These are phyloP conservation scores for Tyto alba DNA, from an alignment of 2,113 vertebrate genomes.

Conservation along the genomic window DNA sequence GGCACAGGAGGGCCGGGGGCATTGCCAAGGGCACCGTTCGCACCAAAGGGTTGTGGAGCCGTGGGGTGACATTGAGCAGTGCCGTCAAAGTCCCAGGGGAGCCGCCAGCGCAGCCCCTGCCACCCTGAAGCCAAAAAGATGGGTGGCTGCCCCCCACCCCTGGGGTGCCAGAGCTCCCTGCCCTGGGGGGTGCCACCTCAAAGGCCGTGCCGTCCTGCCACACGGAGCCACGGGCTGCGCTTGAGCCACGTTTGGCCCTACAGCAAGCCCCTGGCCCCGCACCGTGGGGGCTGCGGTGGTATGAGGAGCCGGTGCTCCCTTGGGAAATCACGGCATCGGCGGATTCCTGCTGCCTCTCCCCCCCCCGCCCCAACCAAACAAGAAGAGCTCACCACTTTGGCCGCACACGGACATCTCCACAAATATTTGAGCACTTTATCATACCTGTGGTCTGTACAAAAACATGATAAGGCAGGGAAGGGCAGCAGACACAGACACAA, in stretches of 20 bases:
- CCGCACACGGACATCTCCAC: neutral
- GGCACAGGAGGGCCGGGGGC: neutral
- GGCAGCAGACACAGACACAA: neutral
- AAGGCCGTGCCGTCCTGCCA: fast-evolving
- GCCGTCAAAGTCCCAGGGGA: neutral
- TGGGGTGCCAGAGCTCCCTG: neutral
- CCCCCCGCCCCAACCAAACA: neutral
- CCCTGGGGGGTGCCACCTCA: neutral
- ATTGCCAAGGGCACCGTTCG: neutral
- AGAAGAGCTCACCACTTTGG: neutral
- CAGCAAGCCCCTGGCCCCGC: neutral
- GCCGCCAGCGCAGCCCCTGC: neutral
- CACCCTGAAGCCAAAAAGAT: neutral
- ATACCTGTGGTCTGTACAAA: neutral
- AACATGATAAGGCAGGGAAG: conserved; percentile 45
- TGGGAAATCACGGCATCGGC: neutral
- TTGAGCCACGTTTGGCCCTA: neutral
- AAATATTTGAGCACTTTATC: conserved; percentile 56
- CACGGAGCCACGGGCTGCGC: fast-evolving
- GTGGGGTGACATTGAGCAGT: neutral
- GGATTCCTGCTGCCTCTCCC: no score
- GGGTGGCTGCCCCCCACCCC: neutral
- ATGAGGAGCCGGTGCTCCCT: neutral
- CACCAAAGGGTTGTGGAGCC: neutral
- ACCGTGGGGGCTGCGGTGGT: neutral